Evolutionary conservation across 2,888 invertebrate genomes (phyloP), one percentile per base, ranked within the genome.

Genomic region (Drosophila multiciliata): DNA sequence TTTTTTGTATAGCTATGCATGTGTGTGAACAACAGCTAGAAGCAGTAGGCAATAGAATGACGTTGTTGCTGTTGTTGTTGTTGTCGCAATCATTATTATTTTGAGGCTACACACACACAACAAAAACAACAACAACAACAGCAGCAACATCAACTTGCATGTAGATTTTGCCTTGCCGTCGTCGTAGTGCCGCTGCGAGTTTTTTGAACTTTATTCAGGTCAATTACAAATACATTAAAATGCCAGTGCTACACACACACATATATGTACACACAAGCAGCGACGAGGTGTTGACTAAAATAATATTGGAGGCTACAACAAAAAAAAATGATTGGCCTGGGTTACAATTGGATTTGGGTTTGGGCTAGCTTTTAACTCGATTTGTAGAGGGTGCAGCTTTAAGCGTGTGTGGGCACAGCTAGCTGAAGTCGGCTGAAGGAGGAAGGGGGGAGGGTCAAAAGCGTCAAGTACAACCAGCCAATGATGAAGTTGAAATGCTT

Each of bases 151-250:
- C 60, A 70, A 53, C 78, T 80, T 78, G 78, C 84, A 86, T 90
- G 87, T 86, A 90, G 86, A 90, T 86, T 89, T 90, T 75, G 90
- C 88, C 87, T 87, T 86, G 90, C 71, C 75, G 79, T 74, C 73
- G 74, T 75, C 73, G 82, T 67, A 71, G 78, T 71, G 83, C 64
- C 67, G 74, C 73, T 80, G 81, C 73, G 87, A 91, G 91, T 91
- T 89, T 85, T 91, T 92, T 92, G 92, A 92, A 92, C 92, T 92
- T 91, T 92, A 92, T 92, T 92, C 92, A 92, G 92, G 92, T 92
- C 92, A 92, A 90, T 92, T 89, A 89, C 90, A 91, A 91, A 91
- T 90, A 91, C 91, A 91, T 91, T 90, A 89, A 87, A 87, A 87
- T 86, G 90, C 86, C 90, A 84, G 67, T 78, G 85, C 72, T 88